Base-by-base conservation (phyloP, 2,113 vertebrate species). In the Puffinus mauretanicus region DNA sequence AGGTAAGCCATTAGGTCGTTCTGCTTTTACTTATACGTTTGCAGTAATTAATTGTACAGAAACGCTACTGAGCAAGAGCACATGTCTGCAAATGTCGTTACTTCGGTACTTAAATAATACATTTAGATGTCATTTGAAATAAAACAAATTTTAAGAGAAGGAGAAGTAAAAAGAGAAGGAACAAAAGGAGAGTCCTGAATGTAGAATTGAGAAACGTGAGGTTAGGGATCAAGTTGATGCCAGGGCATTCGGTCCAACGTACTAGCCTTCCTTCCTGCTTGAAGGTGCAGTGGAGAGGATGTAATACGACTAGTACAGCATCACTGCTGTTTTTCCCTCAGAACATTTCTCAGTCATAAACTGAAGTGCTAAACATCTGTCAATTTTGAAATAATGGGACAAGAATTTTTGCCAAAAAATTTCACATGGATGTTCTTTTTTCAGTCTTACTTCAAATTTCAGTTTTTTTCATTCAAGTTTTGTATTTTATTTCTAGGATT, bases 181-280 rank as follows among this genome's bases (percentile, higher is more conserved):
- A 36, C 20, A 38, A 55, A 80, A 85, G 62, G 61, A 57, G 27
- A 40, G 7, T 61, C 11, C 12, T 52, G 40, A 75, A 65, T 9
- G 16, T 51, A 58, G 58, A 79, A n/a, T 3, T 75, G 57, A 61
- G 65, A 60, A 79, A 32, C 1, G 3, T 27, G 65, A 81, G 49
- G 20, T 76, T 47, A 16, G 40, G 49, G 57, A 65, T 38, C 26
- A 54, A 30, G 30, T 9, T 64, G 44, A 49, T 58, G 65, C 47
- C 57, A 64, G 8, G 52, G 26, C 60, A 44, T 16, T 18, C 1
- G 5, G 20, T 54, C 16, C 3, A 4, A 26, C 0, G 0, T n/a
- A 13, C 12, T 24, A 25, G 15, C 5, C 40, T 44, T 22, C 49
- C 44, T 77, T 80, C 16, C 42, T 85, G n/a, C 29, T 72, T 78